phyloP scores from a whole-genome alignment of 1,140 invertebrate species.

The Planococcus citri region DNA sequence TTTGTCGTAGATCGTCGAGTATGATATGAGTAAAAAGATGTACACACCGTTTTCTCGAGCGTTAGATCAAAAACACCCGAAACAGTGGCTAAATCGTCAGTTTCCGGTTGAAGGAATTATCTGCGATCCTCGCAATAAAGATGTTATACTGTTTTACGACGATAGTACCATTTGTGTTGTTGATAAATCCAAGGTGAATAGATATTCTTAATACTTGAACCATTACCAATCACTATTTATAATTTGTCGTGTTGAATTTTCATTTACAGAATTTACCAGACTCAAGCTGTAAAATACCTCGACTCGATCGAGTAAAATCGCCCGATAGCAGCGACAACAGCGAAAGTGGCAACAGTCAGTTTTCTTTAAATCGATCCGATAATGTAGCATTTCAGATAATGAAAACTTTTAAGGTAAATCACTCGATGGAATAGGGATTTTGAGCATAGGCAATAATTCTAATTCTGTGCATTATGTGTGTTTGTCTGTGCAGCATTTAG shows the following conservation, averaged over 20 bases:
- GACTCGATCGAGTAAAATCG: slow-evolving; percentile 29
- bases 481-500: slow-evolving; percentile 45
- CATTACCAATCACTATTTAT: neutral
- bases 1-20: slow-evolving; percentile 51
- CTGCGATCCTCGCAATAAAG: slow-evolving; percentile 42
- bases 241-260: slow-evolving; percentile 23
- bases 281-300: slow-evolving; percentile 34
- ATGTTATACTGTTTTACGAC: slow-evolving; percentile 50
- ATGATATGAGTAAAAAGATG: slow-evolving; percentile 41
- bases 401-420: slow-evolving; percentile 40
- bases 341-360: slow-evolving; percentile 31
- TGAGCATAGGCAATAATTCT: slow-evolving; percentile 26
- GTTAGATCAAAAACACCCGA: slow-evolving; percentile 36
- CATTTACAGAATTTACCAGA: slow-evolving; percentile 30
- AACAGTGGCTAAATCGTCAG: slow-evolving; percentile 36
- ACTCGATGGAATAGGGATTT: slow-evolving; percentile 10
- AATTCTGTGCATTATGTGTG: slow-evolving; percentile 9
- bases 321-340: slow-evolving; percentile 33
- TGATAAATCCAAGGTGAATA: slow-evolving; percentile 41
- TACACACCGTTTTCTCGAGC: slow-evolving; percentile 44
- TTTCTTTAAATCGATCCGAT: slow-evolving; percentile 20
- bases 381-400: slow-evolving; percentile 33
- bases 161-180: slow-evolving; percentile 47
- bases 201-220: neutral
- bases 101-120: slow-evolving; percentile 41